A percentile compares a stretch with the other conserved stretches of the same genome.
Conservation (phyloP, 35 echinoderm and acorn worm species). For the Nesometra sesokonis region DNA sequence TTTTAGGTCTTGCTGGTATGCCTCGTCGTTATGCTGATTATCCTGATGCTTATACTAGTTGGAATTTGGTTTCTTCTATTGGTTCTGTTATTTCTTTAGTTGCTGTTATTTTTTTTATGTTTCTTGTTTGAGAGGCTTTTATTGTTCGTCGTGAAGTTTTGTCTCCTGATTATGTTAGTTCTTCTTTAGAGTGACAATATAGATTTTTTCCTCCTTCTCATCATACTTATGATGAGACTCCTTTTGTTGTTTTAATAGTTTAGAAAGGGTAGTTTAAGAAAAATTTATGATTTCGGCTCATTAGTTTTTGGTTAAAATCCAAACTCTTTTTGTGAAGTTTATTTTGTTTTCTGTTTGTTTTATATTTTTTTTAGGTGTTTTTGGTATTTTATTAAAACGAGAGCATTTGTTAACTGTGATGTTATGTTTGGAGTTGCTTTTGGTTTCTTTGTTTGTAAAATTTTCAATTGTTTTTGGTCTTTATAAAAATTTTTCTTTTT, state of each 20-base stretch:
- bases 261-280: conserved; percentile 59
- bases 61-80: conserved; percentile 54
- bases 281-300: conserved; percentile 48
- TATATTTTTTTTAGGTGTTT: too few relatives aligned
- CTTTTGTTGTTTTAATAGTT: not conserved
- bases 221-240: conserved; percentile 64
- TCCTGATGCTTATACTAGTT: conserved; percentile 65
- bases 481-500: too few relatives aligned
- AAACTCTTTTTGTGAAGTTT: conserved; percentile 30
- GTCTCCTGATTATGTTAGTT: not conserved
- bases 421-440: too few relatives aligned
- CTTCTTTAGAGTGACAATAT: conserved; percentile 59
- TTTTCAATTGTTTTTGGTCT: too few relatives aligned
- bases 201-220: conserved; percentile 40
- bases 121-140: conserved; percentile 50
- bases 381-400: too few relatives aligned
- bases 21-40: conserved; percentile 77
- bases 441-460: too few relatives aligned
- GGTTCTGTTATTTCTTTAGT: conserved; percentile 42
- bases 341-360: too few relatives aligned
- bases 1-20: conserved; percentile 68
- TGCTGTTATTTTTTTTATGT: conserved; percentile 39
- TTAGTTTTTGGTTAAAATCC: conserved; percentile 29
- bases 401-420: too few relatives aligned
- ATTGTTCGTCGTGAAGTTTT: not conserved